A percentile compares a stretch with the other conserved stretches of the same genome.
These are phyloP conservation scores for Pseudochirops corinnae DNA, from an alignment of 2,797 vertebrate species.

Conservation along the genomic window DNA sequence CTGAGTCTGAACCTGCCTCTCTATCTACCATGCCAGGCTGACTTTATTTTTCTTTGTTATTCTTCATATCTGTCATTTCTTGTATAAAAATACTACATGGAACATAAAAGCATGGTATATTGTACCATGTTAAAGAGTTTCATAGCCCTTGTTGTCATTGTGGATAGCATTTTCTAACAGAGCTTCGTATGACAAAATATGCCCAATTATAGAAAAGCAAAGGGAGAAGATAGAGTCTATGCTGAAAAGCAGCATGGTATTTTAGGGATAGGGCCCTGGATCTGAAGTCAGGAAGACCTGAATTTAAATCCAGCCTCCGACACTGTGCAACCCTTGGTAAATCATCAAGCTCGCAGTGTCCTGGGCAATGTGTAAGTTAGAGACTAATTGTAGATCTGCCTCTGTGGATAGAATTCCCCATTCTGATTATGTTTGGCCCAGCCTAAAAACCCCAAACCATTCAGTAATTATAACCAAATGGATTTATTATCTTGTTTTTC, in stretches of 20 bases:
- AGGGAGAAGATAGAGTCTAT: neutral
- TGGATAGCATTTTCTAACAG: neutral
- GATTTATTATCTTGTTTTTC: neutral
- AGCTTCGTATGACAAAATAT: neutral
- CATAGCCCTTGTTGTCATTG: neutral
- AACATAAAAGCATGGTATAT: neutral
- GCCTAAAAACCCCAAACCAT: neutral
- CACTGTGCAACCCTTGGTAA: neutral
- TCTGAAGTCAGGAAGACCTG: neutral
- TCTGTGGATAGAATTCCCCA: neutral
- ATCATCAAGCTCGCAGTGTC: neutral
- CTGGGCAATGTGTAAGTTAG: neutral
- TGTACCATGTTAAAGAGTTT: neutral
- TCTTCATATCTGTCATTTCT: neutral
- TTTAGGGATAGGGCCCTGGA: neutral
- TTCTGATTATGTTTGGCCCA: neutral
- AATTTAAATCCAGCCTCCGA: neutral
- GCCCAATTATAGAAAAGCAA: neutral
- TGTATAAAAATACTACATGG: neutral
- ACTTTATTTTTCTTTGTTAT: neutral
- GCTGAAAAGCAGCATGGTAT: neutral
- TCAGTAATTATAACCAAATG: neutral
- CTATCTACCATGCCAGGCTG: neutral
- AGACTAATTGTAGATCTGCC: neutral
- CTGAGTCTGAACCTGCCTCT: neutral